phyloP scores from a whole-genome alignment of 35 echinoderm and acorn worm species.

The Apostichopus californicus region DNA sequence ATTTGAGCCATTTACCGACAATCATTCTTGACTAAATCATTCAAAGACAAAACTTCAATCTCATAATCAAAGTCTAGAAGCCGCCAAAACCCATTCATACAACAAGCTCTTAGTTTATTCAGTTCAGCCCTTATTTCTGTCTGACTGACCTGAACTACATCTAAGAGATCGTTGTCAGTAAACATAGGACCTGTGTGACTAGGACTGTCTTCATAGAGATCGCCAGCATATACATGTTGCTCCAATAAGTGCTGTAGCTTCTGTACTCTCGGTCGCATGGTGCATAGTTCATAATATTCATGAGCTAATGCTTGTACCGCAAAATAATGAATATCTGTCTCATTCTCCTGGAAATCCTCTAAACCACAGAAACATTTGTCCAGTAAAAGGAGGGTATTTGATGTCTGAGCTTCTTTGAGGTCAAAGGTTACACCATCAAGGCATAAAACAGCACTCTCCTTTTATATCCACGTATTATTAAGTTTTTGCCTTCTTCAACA shows the following conservation, averaged over 20 bases:
- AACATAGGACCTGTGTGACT: slow-evolving; percentile 58
- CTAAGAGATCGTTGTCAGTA: slow-evolving; percentile 59
- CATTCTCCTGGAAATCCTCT: slow-evolving; percentile 32
- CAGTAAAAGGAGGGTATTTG: slow-evolving; percentile 86
- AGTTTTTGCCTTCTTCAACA: slow-evolving; percentile 70
- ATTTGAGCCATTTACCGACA: too few relatives aligned
- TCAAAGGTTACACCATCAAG: slow-evolving; percentile 77
- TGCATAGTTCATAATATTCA: slow-evolving; percentile 79
- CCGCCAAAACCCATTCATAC: slow-evolving; percentile 82
- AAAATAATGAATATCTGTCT: slow-evolving; percentile 36
- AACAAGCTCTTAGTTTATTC: slow-evolving; percentile 73
- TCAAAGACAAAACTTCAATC: slow-evolving; percentile 67
- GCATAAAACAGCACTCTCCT: slow-evolving; percentile 83
- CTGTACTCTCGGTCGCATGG: slow-evolving; percentile 72
- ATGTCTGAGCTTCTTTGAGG: slow-evolving; percentile 80
- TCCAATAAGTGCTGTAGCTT: slow-evolving; percentile 71
- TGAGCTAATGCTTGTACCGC: slow-evolving; percentile 82
- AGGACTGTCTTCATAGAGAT: slow-evolving; percentile 69
- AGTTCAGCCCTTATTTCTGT: slow-evolving; percentile 74
- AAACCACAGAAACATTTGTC: slow-evolving; percentile 42
- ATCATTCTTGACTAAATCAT: too few relatives aligned
- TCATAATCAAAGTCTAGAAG: slow-evolving; percentile 84
- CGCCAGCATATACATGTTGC: slow-evolving; percentile 68
- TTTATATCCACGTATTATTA: slow-evolving; percentile 83
- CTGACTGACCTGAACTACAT: slow-evolving; percentile 79